Base-by-base conservation (phyloP, 2,797 vertebrate species). In the Danio kyathit region DNA sequence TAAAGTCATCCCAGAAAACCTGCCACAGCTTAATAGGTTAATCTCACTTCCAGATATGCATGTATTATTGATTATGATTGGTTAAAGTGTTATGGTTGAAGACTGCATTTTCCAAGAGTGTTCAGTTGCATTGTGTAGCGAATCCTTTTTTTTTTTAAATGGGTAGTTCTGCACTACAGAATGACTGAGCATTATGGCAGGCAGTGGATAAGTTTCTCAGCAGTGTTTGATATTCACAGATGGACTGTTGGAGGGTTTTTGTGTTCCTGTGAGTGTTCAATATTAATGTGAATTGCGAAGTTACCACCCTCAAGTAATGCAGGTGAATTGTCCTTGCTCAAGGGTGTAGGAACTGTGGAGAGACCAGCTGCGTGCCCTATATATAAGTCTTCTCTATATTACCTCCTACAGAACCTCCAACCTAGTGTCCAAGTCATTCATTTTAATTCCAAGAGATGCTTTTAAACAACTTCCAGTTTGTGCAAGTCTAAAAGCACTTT, bases 191-290 rank as follows among this genome's bases (percentile, higher is more conserved):
- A 76, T 11, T 76, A 54, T 85, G 88, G 89, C 89, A 89, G 82
- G 80, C 70, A 44, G 74, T 64, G 85, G 81, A 89, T 86, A 78
- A 80, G 78, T 89, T 85, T 43, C 81, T 92, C 83, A 84, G 77
- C 65, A 59, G 4, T 57, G 60, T 86, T 92, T 83, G 78, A 80
- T 89, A 90, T 90, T 91, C 80, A 89, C 84, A 60, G 70, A 70
- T 46, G 65, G 64, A 49, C 76, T 84, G 46, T 82, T 87, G 76
- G 81, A 65, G 59, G 51, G 69, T 65, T 70, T 73, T 43, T 77
- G 43, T 67, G 76, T 79, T 85, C 11, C 48, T 74, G 60, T 78
- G 38, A 60, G 82, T 79, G 48, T 60, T 81, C 86, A 83, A 87
- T 86, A 89, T 89, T 83, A 74, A 83, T 75, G 74, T 19, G 72